phyloP scores from a whole-genome alignment of 64 coral and sea anemone species.

The Astreopora myriophthalma region DNA sequence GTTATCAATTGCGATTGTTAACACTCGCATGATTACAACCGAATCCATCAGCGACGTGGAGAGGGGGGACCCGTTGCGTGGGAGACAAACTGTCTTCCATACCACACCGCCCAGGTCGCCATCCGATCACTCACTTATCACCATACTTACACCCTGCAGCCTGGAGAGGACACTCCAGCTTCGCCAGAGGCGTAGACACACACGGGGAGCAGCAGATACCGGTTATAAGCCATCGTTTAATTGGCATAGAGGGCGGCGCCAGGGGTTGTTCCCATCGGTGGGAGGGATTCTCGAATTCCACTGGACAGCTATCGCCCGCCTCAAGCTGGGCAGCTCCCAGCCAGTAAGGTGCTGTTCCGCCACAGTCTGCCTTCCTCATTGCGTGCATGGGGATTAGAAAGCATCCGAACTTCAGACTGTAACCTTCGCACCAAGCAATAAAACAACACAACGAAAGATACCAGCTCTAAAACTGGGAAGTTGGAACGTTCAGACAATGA shows the following conservation, averaged over 20 bases:
- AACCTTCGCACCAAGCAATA: constrained; percentile 11
- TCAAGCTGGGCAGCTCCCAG: no score
- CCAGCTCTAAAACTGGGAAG: constrained; percentile 38
- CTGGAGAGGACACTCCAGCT: no score
- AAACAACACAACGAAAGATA: not conserved
- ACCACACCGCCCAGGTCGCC: no score
- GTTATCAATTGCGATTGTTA: no score
- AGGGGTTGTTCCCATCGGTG: not conserved
- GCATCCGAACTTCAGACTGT: not conserved
- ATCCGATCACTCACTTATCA: no score
- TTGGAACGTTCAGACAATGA: constrained; percentile 56
- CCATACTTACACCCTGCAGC: not conserved
- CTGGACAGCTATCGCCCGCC: not conserved
- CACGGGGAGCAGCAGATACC: not conserved
- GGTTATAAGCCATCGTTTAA: not conserved
- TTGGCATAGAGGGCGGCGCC: not conserved
- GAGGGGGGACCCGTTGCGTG: no score
- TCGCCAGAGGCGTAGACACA: not conserved
- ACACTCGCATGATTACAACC: no score
- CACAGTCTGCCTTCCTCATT: no score
- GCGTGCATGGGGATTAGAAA: no score
- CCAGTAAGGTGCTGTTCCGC: no score
- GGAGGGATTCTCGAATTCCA: not conserved
- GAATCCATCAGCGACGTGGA: no score
- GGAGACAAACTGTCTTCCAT: no score